Evolutionary conservation across 2,797 vertebrate species (phyloP).

Genomic region (Pipistrellus pygmaeus): DNA sequence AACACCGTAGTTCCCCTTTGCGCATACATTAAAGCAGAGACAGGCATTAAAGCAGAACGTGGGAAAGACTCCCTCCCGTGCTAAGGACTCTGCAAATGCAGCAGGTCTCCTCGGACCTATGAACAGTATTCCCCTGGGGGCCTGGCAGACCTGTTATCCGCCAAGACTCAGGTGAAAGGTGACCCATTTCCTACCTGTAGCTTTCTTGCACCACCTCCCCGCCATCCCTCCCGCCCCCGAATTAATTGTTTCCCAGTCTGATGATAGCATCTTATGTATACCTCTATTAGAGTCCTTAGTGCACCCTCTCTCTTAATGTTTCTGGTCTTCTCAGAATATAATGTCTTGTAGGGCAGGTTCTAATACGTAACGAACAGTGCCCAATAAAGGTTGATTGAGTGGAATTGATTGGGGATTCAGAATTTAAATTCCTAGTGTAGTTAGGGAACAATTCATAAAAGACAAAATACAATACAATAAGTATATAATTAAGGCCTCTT

Average conservation of each 20-base stretch:
- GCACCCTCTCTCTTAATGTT: not conserved
- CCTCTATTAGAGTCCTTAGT: not conserved
- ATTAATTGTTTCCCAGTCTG: not conserved
- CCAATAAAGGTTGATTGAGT: slow-evolving; percentile 34
- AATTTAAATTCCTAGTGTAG: slow-evolving; percentile 48
- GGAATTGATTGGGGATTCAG: slow-evolving; percentile 19
- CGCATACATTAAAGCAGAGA: not conserved
- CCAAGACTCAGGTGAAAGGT: not conserved
- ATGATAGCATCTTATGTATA: not conserved
- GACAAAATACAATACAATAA: slow-evolving; percentile 1
- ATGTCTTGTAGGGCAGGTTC: slow-evolving; percentile 31
- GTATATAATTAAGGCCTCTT: slow-evolving; percentile 64
- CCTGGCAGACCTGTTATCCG: not conserved
- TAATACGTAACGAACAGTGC: not conserved
- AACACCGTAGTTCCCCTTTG: not conserved
- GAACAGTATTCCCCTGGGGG: not conserved
- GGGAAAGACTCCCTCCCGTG: not conserved
- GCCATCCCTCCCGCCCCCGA: not conserved
- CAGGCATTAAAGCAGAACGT: not conserved
- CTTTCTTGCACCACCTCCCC: not conserved
- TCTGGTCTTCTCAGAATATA: not conserved
- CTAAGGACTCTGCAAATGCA: not conserved
- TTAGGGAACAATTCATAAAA: slow-evolving; percentile 52
- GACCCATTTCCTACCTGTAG: slow-evolving; percentile 46
- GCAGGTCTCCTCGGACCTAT: not conserved